Percentiles rank a stretch among this genome's conserved stretches.
Conservation (phyloP, 2,113 vertebrate genomes). For the Phodopus roborovskii region DNA sequence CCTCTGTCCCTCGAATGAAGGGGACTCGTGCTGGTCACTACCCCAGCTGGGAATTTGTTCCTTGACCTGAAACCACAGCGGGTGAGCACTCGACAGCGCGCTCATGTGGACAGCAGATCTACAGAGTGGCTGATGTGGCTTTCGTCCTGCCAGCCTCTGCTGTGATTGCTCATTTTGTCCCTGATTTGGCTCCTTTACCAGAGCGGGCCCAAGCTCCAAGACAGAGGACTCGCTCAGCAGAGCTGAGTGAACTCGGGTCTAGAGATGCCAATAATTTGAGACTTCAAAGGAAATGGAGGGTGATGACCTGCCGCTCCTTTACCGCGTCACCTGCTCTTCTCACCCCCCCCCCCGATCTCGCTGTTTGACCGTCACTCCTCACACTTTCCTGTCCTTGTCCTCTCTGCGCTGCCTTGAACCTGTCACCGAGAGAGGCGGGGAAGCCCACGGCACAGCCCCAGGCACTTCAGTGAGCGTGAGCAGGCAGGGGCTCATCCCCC, state of each 20-base stretch:
- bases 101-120: background rate
- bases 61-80: background rate
- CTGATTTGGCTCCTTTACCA: background rate
- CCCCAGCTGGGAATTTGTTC: background rate
- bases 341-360: background rate
- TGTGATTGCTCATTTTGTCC: background rate
- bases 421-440: background rate
- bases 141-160: background rate
- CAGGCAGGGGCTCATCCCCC: background rate
- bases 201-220: background rate
- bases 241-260: background rate
- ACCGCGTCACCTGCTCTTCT: background rate
- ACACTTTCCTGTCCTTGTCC: background rate
- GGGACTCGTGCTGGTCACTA: no score
- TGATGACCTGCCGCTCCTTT: background rate
- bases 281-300: background rate
- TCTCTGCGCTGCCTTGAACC: background rate
- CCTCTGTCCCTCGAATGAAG: background rate
- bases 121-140: background rate
- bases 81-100: accelerated
- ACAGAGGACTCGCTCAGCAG: background rate
- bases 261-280: background rate
- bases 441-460: background rate
- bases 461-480: no score
- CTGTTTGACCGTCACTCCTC: background rate